These are phyloP conservation scores for Pegea sp. DNA, from an alignment of 23 tunicate genomes.

Conservation along the genomic window DNA sequence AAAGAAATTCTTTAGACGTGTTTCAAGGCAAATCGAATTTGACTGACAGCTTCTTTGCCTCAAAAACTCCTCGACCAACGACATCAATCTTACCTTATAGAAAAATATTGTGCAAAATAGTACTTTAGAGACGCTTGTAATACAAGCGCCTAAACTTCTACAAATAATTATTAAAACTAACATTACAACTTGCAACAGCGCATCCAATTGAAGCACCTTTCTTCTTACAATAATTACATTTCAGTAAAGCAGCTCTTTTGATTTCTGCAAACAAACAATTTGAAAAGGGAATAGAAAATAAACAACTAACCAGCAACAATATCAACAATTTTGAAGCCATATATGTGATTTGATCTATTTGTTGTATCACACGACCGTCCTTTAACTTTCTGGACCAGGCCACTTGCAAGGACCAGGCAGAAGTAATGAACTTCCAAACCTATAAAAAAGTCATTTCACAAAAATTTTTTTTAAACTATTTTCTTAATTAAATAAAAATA, in stretches of 20 bases:
- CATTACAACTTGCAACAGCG: constrained; percentile 28
- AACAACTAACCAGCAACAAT: constrained; percentile 8
- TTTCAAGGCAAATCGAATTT: too few relatives aligned
- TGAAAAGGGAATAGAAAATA: not conserved
- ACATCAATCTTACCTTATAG: too few relatives aligned
- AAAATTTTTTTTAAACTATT: not conserved
- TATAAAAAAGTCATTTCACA: constrained; percentile 1
- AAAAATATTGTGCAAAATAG: too few relatives aligned
- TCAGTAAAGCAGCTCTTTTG: constrained; percentile 20
- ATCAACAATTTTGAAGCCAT: constrained; percentile 46
- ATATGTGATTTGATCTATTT: constrained; percentile 11
- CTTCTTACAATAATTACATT: constrained; percentile 37
- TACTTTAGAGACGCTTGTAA: too few relatives aligned
- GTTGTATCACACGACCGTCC: constrained; percentile 4
- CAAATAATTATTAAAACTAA: constrained; percentile 2
- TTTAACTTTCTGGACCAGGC: constrained; percentile 14
- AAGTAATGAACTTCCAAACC: constrained; percentile 58
- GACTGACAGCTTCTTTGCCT: too few relatives aligned
- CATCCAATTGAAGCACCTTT: constrained; percentile 77
- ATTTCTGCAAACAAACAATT: constrained; percentile 41
- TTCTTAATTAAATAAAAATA: not conserved
- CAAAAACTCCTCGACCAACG: too few relatives aligned
- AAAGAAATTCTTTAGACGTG: too few relatives aligned
- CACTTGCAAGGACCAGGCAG: constrained; percentile 69
- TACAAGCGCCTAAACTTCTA: not conserved